Evolutionary conservation across 2,888 invertebrate species (phyloP), one percentile per base, ranked within the genome.

Genomic region (Serrognathus titanus): DNA sequence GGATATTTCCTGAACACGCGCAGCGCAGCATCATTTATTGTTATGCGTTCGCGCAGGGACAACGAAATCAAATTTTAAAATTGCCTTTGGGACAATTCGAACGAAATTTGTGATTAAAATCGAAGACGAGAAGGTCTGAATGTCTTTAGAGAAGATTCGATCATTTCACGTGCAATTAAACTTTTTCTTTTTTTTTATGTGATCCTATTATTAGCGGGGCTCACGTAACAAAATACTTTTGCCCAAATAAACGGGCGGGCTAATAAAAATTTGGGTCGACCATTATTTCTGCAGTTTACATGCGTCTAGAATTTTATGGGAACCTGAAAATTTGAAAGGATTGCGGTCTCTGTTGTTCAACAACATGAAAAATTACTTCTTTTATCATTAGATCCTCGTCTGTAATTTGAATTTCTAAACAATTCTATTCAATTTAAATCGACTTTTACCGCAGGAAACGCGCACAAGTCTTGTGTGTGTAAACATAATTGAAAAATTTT

Each of bases 221-320:
- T 58, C 52, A 47, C 38, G 63, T 60, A 63, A 63, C 45, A 52
- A 52, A 63, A 63, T 63, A 63, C 61, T 55, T 58, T 60, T 53
- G 49, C 53, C 58, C 53, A 16, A 16, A 16, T 16, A 16, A 16
- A 16, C 16, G 16, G 16, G 16, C 16, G 58, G 53, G 55, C 60
- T 57, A 60, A 60, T 63, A 62, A 63, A 31, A 62, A 63, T 58
- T 57, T 60, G 58, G 60, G 62, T 62, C 63, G 58, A 37, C 56
- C 55, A 59, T 61, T 59, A 63, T 61, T 57, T 16, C 16, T 50
- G 36, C 43, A 16, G 16, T 16, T 16, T 16, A 16, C 16, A 16
- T 7, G 24, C 24, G 24, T 7, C 7, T 31, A 31, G 24, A 31
- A 31, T 31, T 31, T 31, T 31, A 31, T 31, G 24, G 24, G 24